phyloP scores from a whole-genome alignment of 2,113 vertebrate genomes.

The Tetraodon nigroviridis region DNA sequence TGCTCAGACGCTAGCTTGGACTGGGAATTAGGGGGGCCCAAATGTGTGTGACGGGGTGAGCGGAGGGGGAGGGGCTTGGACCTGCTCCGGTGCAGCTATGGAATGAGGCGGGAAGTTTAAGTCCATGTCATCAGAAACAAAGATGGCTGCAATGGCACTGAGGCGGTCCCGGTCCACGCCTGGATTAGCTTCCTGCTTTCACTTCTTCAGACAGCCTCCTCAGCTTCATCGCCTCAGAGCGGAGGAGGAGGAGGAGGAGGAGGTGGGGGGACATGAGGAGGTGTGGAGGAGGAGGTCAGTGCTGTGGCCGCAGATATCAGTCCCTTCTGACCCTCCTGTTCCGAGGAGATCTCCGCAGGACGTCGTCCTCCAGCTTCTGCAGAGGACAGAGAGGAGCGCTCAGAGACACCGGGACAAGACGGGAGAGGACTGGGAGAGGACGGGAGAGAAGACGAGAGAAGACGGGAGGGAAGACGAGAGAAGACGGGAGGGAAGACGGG shows the following conservation, averaged over 20 bases:
- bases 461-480: too few species aligned
- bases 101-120: conserved; percentile 63
- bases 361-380: conserved; percentile 83
- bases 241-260: conserved; percentile 19
- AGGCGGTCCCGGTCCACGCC: conserved; percentile 39
- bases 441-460: too few species aligned
- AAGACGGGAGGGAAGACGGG: too few species aligned
- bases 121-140: conserved; percentile 51
- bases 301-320: conserved; percentile 68
- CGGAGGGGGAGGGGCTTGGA: too few species aligned
- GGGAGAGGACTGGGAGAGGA: too few species aligned
- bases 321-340: conserved; percentile 91
- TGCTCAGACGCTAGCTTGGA: too few species aligned
- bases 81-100: conserved; percentile 27
- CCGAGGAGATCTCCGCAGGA: conserved; percentile 91
- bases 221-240: conserved; percentile 40
- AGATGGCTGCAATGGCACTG: conserved; percentile 46
- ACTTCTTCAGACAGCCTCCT: conserved; percentile 45
- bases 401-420: too few species aligned
- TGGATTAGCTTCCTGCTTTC: conserved; percentile 41
- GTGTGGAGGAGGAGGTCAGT: conserved; percentile 22
- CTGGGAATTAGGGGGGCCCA: too few species aligned
- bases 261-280: conserved; percentile 1
- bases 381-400: not conserved
- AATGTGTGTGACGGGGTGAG: too few species aligned